These are phyloP conservation scores for Agrochola litura DNA, from an alignment of 2,888 invertebrate species.

Conservation along the genomic window DNA sequence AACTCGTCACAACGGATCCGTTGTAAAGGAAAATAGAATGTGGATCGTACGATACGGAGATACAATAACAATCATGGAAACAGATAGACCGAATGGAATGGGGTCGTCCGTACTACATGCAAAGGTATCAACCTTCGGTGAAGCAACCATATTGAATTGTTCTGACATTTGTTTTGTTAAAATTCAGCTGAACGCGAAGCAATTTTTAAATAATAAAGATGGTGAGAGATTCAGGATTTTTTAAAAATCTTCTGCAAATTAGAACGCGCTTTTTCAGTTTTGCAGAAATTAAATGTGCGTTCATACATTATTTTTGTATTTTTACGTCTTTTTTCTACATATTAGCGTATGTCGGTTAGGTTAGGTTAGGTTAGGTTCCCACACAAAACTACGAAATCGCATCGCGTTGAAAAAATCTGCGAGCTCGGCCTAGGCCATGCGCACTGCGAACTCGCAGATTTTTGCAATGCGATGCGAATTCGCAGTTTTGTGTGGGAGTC, in stretches of 20 bases:
- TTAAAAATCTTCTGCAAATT: constrained; percentile 4
- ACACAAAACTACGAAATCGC: too few relatives aligned
- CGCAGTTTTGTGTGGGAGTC: too few relatives aligned
- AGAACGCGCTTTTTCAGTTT: background rate
- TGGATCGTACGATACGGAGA: constrained; percentile 66
- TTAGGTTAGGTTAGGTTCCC: too few relatives aligned
- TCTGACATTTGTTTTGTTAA: constrained; percentile 44
- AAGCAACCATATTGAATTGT: constrained; percentile 47
- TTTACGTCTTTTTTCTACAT: background rate
- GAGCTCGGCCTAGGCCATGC: too few relatives aligned
- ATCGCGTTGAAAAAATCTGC: too few relatives aligned
- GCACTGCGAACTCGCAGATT: too few relatives aligned
- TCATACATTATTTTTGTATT: background rate
- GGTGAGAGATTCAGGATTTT: constrained; percentile 1
- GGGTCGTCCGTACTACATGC: constrained; percentile 59
- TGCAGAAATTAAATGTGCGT: background rate
- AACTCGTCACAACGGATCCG: constrained; percentile 40
- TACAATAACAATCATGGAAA: constrained; percentile 80
- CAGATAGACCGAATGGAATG: constrained; percentile 71
- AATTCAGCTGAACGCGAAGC: constrained; percentile 18
- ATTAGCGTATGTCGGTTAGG: background rate
- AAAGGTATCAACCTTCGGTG: constrained; percentile 53
- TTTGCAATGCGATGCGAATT: too few relatives aligned
- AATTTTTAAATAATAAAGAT: constrained; percentile 30
- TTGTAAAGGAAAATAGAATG: constrained; percentile 61